phyloP scores from a whole-genome alignment of 30 jellyfish, hydroid and myxozoan species.

The Sanderia malayensis region DNA sequence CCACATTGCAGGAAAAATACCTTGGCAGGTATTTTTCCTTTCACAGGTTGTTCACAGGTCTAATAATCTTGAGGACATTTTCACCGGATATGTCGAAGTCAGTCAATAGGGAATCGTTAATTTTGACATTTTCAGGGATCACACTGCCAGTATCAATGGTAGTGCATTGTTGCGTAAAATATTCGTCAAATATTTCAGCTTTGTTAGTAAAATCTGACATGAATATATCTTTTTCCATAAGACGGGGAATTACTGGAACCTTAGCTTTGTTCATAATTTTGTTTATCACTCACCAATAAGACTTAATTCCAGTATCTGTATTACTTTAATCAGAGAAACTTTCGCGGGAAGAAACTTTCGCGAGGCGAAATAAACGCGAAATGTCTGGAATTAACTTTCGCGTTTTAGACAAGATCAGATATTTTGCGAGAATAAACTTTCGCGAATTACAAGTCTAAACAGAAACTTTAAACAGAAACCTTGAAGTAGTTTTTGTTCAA shows the following conservation, averaged over 20 bases:
- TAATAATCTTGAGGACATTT: neutral
- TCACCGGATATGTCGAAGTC: neutral
- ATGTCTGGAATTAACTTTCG: too few species aligned
- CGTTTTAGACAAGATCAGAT: too few species aligned
- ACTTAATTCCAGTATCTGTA: constrained; percentile 32
- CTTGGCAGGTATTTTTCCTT: too few species aligned
- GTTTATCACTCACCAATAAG: constrained; percentile 48
- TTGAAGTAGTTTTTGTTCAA: too few species aligned
- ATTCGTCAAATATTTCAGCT: constrained; percentile 46
- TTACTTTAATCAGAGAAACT: too few species aligned
- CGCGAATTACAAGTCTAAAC: too few species aligned
- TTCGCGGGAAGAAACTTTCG: too few species aligned
- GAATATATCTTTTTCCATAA: constrained; percentile 41
- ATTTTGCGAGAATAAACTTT: too few species aligned
- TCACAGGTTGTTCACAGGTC: too few species aligned
- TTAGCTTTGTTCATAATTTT: constrained; percentile 41
- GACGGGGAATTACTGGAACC: constrained; percentile 55
- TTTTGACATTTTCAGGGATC: too few species aligned
- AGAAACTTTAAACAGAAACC: too few species aligned
- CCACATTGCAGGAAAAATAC: constrained; percentile 21
- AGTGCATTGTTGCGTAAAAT: constrained; percentile 53
- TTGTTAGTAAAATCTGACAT: constrained; percentile 43
- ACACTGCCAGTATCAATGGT: constrained; percentile 46
- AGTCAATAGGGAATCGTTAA: neutral
- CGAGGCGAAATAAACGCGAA: too few species aligned